Evolutionary conservation across 2,797 vertebrate species (phyloP).

Genomic region (Falco columbarius): DNA sequence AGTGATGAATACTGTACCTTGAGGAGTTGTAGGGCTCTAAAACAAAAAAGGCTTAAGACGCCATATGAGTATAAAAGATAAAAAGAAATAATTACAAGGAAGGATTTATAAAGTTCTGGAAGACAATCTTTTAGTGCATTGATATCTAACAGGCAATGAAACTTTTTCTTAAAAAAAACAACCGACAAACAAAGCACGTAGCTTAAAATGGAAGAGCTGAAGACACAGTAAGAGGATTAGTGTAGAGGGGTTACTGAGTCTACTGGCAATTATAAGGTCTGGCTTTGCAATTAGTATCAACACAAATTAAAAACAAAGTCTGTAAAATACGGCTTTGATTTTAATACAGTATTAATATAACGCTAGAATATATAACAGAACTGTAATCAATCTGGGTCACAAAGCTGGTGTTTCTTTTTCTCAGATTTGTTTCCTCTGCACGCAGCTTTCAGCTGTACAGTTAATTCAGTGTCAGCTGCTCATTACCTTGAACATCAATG

Average conservation of each 20-base stretch:
- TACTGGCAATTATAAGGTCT: slow-evolving; percentile 18
- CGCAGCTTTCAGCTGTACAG: not conserved
- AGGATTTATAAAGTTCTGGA: slow-evolving; percentile 19
- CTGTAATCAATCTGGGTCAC: not conserved
- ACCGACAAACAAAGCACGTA: not conserved
- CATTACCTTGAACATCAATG: not conserved
- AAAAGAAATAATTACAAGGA: slow-evolving; percentile 23
- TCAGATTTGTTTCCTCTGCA: not conserved
- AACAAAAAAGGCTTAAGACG: slow-evolving; percentile 10
- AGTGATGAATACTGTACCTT: slow-evolving; percentile 22
- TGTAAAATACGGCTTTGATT: slow-evolving; percentile 5
- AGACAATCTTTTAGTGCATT: not conserved
- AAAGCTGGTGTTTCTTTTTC: not conserved
- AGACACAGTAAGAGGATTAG: slow-evolving; percentile 24
- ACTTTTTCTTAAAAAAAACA: not conserved
- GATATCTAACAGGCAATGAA: slow-evolving; percentile 1
- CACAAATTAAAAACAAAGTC: not conserved
- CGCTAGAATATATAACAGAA: not conserved
- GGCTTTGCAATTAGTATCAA: slow-evolving; percentile 3
- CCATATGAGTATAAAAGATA: slow-evolving; percentile 17
- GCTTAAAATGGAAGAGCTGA: not conserved
- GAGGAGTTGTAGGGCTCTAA: slow-evolving; percentile 10
- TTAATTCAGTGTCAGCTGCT: not conserved
- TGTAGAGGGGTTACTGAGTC: not conserved
- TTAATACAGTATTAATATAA: not conserved